Conservation (phyloP, 92 coral and sea anemone species). For the Paragorgia papillata region DNA sequence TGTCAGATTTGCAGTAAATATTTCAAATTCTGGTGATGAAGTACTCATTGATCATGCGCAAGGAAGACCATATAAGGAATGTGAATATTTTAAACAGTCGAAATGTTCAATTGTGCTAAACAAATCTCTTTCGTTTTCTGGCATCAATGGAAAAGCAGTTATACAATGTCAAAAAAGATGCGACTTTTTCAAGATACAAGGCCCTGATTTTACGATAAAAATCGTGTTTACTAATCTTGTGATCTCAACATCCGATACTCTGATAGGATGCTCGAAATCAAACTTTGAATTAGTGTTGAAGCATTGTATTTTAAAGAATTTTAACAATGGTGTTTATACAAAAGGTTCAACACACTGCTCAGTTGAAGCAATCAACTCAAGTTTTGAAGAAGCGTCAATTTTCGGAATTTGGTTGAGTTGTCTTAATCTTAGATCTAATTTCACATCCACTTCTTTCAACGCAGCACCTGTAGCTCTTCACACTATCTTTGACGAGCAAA, state of each 20-base stretch:
- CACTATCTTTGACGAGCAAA: not conserved
- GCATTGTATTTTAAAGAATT: not conserved
- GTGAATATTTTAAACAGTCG: not conserved
- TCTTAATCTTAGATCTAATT: not conserved
- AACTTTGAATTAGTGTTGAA: conserved; percentile 3
- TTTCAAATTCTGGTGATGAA: not conserved
- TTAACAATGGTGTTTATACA: not conserved
- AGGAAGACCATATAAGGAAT: conserved; percentile 26
- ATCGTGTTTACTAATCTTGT: conserved; percentile 8
- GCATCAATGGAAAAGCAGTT: not conserved
- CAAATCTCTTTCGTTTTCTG: not conserved
- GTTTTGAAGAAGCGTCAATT: not conserved
- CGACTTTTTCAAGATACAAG: not conserved
- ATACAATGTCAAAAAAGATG: not conserved
- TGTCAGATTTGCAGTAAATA: conserved; percentile 8
- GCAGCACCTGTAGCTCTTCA: not conserved
- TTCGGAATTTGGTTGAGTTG: not conserved
- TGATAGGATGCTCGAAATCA: not conserved
- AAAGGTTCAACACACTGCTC: not conserved
- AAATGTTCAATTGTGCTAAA: not conserved
- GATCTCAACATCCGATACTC: not conserved
- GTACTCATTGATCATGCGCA: conserved; percentile 5
- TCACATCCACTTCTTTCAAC: not conserved
- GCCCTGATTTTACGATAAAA: not conserved
- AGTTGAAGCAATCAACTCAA: not conserved